phyloP scores from a whole-genome alignment of 2,797 vertebrate genomes.

The Alfaro cultratus region DNA sequence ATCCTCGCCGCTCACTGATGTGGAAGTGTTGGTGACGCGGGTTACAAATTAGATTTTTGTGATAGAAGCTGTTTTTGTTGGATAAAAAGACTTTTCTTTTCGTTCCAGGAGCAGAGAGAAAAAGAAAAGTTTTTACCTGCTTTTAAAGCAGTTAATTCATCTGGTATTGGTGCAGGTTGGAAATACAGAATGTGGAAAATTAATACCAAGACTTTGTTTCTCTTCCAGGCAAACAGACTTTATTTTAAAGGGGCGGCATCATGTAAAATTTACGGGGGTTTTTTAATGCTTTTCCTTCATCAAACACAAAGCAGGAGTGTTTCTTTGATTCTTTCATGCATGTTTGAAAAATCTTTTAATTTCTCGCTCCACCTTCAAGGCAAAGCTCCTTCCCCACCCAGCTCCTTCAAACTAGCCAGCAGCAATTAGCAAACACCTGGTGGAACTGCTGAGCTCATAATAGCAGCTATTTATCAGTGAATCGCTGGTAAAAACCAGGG shows the following conservation, averaged over 20 bases:
- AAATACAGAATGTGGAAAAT: not conserved
- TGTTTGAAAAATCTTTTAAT: too few relatives aligned
- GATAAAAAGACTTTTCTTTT: slow-evolving; percentile 17
- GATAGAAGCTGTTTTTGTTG: slow-evolving; percentile 35
- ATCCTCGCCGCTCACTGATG: slow-evolving; percentile 46
- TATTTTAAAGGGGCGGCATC: not conserved
- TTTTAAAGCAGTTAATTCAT: not conserved
- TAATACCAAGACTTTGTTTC: not conserved
- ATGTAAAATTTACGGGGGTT: too few relatives aligned
- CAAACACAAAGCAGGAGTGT: too few relatives aligned
- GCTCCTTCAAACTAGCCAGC: not conserved
- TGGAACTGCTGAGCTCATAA: too few relatives aligned
- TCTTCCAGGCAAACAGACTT: not conserved
- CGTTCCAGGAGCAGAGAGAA: not conserved
- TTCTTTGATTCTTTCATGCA: too few relatives aligned
- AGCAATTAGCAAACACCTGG: too few relatives aligned
- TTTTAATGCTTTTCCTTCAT: too few relatives aligned
- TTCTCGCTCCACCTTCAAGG: too few relatives aligned
- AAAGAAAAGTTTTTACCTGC: not conserved
- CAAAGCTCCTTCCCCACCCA: too few relatives aligned
- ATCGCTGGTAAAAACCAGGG: too few relatives aligned
- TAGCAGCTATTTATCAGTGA: too few relatives aligned
- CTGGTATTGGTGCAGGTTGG: not conserved
- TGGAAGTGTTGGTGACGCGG: slow-evolving; percentile 44
- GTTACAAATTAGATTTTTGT: slow-evolving; percentile 48